Base-by-base conservation (phyloP, 2,797 vertebrate genomes). In the Pteronotus mesoamericanus region DNA sequence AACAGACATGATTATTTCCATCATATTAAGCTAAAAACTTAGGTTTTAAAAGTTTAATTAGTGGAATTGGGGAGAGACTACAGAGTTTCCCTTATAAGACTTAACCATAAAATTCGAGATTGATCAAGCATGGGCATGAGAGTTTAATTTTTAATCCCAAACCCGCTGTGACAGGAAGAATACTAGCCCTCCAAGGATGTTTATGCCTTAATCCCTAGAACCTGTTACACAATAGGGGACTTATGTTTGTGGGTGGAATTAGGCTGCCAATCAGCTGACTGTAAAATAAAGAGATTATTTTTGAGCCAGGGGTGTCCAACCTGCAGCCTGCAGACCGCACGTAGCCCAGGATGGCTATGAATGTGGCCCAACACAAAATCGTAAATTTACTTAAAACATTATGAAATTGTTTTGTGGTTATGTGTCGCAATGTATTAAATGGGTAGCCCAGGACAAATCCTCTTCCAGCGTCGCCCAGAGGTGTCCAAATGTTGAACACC, bases 161-260 rank as follows among this genome's bases (percentile, higher is more conserved):
- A 42, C n/a, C 34, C 19, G 57, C 3, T 22, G 18, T 55, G 9
- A 4, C 19, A 53, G 15, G 57, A 34, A 74, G 34, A 55, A 42
- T 9, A 48, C 61, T 21, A 9, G 4, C 18, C 32, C 37, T 22
- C 4, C 48, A 48, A 42, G 32, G 3, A 74, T 11, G 6, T 6
- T 2, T 6, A 0, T 2, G 2, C 26, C 15, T 26, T 26, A 32
- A 46, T 32, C 34, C 19, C 22, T 1, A 2, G 72, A 48, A 48
- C 22, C 24, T 74, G 6, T 29, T 61, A 34, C 22, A 14, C 0
- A 0, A 22, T 16, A 46, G 3, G 12, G 15, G 8, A 10, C 32
- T 37, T 61, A 42, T 14, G 11, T 22, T 6, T 64, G 4, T 34
- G 14, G 8, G 9, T 11, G 2, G 46, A 86, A 82, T 61, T 42